These are phyloP conservation scores for Drosophila grimshawi DNA, from an alignment of 1,140 invertebrate genomes.

Conservation along the genomic window DNA sequence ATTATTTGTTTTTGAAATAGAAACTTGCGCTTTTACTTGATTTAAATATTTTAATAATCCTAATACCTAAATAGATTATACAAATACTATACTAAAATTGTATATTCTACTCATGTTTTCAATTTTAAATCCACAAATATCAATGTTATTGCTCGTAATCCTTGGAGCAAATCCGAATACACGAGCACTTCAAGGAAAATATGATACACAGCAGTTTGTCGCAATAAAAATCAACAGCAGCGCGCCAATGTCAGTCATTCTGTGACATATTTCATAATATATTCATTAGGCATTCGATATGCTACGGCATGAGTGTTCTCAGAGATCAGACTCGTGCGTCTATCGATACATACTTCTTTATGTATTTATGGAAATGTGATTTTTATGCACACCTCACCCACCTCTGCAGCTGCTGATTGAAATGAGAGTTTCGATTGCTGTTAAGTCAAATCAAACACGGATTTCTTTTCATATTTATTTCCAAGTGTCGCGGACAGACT, in stretches of 20 bases:
- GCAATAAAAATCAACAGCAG: slow-evolving; percentile 4
- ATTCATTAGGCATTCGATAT: slow-evolving; percentile 57
- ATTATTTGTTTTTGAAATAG: no score
- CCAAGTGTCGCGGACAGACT: not conserved
- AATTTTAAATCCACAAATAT: not conserved
- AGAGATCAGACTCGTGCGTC: slow-evolving; percentile 5
- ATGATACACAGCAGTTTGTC: not conserved
- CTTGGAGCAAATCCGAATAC: not conserved
- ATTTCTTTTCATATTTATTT: slow-evolving; percentile 22
- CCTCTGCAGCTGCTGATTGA: slow-evolving; percentile 55
- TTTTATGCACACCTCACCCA: slow-evolving; percentile 14
- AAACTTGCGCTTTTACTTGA: no score
- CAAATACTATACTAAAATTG: not conserved
- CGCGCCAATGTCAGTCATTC: slow-evolving; percentile 41
- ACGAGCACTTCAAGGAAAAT: not conserved
- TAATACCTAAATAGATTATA: not conserved
- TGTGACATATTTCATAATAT: slow-evolving; percentile 47
- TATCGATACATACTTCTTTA: slow-evolving; percentile 31
- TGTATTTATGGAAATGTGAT: slow-evolving; percentile 7
- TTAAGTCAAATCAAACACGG: slow-evolving; percentile 4
- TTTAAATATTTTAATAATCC: no score
- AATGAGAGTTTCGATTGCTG: slow-evolving; percentile 33
- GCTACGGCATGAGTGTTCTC: slow-evolving; percentile 46
- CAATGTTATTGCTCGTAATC: not conserved
- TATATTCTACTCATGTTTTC: not conserved